Evolutionary conservation across 2,797 vertebrate genomes (phyloP), one percentile per base, ranked within the genome.

Genomic region (Oreonectes daqikongensis): DNA sequence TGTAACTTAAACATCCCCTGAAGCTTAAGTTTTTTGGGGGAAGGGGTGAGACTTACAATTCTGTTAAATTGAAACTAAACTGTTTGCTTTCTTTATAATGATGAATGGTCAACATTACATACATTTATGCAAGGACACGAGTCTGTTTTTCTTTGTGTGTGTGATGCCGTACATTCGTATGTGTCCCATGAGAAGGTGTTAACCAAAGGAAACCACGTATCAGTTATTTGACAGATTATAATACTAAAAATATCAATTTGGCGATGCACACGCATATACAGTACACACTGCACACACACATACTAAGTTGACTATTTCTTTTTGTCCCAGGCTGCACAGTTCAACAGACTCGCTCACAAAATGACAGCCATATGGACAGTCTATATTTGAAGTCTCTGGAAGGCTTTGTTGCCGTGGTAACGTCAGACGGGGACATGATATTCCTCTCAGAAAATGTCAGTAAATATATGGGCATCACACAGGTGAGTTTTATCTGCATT

Each of bases 381-480:
- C 70, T 84, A n/a, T 83, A 94, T 91, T 86, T 94, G 79, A 94
- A 95, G 83, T 91, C 93, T 78, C 87, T 95, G 87, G 94, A 94
- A 81, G 94, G 94, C n/a, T 95, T 95, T 89, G 89, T 95, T 76
- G 91, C 92, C 0, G 93, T 95, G 81, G 90, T 95, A 85, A 95
- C 93, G 77, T 94, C 94, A 80, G 93, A 94, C 78, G 95, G 95
- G 15, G 94, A 95, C 83, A 94, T 95, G 90, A 94, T 95, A 84
- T 95, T 94, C 85, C 84, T 95, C 79, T 95, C 95, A 1, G 94
- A 95, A 82, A 95, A 95, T 79, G 88, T 95, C 89, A 95, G 88
- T 89, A 94, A 94, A 85, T 93, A 92, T 64, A 93, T 95, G 94
- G 95, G 95, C 79, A 91, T 95, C 59, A 93, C 94, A n/a, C 94